Base-by-base conservation (phyloP, 2,797 vertebrate genomes). In the Selene dorsalis region DNA sequence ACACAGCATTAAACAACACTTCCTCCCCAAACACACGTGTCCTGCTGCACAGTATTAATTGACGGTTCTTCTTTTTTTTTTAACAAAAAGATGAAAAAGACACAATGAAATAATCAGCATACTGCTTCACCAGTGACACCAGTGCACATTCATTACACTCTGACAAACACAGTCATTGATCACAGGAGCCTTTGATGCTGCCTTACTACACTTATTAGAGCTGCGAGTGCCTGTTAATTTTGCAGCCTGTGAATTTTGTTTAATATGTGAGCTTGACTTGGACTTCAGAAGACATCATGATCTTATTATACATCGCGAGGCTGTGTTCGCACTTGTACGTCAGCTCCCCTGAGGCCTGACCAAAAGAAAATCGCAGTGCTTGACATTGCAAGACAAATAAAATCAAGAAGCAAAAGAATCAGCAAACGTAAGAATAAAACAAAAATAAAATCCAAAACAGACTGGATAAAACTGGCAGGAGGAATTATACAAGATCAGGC, bases 181-280 rank as follows among this genome's bases (percentile, higher is more conserved):
- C 67, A 70, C 48, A 67, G 56, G 18, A 16, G 17, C 53, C 73
- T 87, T 69, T 85, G 67, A 75, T 60, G 68, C 61, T 16, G 62
- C 4, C 17, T 39, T 32, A 53, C 60, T 28, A 28, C 5, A 35
- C 13, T 70, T 69, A 69, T 58, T 52, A 43, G 22, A 70, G 63
- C 62, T 30, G 57, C 30, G 18, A 63, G 43, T 75, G 50, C 12
- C 45, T 41, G 26, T 57, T 85, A 16, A 76, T 77, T 75, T 59
- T 43, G 24, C 3, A 18, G n/a, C n/a, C 14, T 9, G 11, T 65
- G 59, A 58, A 52, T 77, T 61, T 14, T 9, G 1, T 60, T 82
- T 59, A 69, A 70, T 58, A 50, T 43, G 32, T 10, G 26, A 65
- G 38, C 39, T 17, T 5, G 12, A 43, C 30, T 61, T 60, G 58